Conservation (phyloP, 2,113 vertebrate genomes). For the Arvicanthis niloticus region DNA sequence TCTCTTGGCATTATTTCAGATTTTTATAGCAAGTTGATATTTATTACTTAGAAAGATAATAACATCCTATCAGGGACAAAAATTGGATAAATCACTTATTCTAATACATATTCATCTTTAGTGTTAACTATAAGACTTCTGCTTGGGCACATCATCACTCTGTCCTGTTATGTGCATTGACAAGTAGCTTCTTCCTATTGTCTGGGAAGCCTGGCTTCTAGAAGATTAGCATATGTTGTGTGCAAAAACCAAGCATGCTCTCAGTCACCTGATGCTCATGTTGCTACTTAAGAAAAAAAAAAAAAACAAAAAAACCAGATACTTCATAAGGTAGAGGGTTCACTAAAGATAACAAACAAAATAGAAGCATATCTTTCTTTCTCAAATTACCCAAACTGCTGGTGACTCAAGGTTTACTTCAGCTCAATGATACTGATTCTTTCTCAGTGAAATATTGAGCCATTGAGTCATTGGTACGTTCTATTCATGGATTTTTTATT, state of each 20-base stretch:
- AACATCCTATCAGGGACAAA: not conserved
- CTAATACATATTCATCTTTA: no score
- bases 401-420: not conserved
- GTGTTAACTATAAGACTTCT: not conserved
- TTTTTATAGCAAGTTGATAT: not conserved
- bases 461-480: not conserved
- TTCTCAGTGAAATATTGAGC: not conserved
- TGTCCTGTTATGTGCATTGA: not conserved
- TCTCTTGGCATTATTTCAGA: constrained; percentile 30
- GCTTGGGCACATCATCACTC: not conserved
- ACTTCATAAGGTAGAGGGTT: not conserved
- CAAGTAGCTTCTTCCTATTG: constrained; percentile 12
- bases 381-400: not conserved
- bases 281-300: not conserved
- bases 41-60: constrained; percentile 47
- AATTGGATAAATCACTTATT: no score
- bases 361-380: not conserved
- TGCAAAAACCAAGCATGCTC: not conserved
- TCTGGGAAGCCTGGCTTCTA: not conserved
- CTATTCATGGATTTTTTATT: no score
- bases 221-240: not conserved
- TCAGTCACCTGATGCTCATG: not conserved
- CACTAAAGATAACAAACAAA: not conserved
- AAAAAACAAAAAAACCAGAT: not conserved
- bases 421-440: not conserved